Evolutionary conservation across 2,113 vertebrate species (phyloP).

Genomic region (Cyanoliseus patagonus): DNA sequence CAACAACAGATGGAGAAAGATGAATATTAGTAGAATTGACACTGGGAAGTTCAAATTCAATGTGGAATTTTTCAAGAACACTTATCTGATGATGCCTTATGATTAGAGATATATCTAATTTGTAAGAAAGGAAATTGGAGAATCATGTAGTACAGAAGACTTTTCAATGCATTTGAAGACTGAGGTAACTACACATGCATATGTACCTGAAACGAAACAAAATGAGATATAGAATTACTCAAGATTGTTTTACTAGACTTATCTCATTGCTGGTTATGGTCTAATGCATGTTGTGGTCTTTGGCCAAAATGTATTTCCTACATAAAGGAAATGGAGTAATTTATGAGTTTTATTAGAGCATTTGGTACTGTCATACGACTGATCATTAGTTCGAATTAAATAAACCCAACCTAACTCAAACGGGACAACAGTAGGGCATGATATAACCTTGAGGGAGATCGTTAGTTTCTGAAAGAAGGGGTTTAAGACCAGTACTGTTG

Average conservation of each 20-base stretch:
- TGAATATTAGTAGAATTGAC: not conserved
- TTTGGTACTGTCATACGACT: not conserved
- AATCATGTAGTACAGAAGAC: not conserved
- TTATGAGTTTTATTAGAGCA: not conserved
- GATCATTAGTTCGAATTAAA: not conserved
- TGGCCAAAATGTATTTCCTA: not conserved
- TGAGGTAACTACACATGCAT: not conserved
- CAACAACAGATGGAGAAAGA: not conserved
- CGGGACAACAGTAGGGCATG: not conserved
- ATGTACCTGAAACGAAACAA: not conserved
- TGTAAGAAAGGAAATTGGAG: not conserved
- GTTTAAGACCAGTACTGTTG: not conserved
- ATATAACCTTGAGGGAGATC: not conserved
- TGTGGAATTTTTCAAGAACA: not conserved
- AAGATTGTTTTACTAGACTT: not conserved
- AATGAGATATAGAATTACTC: not conserved
- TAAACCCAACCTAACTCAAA: not conserved
- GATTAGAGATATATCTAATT: not conserved
- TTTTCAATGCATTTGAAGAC: not conserved
- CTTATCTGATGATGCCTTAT: not conserved
- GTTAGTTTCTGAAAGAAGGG: not conserved
- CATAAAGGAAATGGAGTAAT: not conserved
- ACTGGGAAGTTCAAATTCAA: not conserved
- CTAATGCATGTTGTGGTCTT: not conserved
- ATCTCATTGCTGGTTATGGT: not conserved